Base-by-base conservation (phyloP, 2,888 invertebrate species). In the Villa cingulata region DNA sequence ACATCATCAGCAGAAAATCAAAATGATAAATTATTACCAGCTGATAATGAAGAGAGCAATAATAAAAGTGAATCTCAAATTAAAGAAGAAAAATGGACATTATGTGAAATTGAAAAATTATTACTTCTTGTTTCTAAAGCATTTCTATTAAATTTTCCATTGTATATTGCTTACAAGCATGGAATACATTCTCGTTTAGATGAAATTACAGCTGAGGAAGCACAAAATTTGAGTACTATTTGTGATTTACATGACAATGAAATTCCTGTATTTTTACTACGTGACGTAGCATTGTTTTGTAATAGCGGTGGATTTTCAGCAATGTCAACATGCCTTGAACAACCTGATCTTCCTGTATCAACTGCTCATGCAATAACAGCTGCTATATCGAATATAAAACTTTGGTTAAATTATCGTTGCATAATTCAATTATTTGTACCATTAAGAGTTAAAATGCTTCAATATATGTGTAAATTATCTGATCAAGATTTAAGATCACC, bases 181-280 rank as follows among this genome's bases (percentile, higher is more conserved):
- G 83, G 85, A 45, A 80, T 85, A 49, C 80, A 86, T 59, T 78
- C 83, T 43, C 81, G 86, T 54, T 70, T 86, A 51, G 88, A 88
- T 71, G 88, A 89, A 58, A 72, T 89, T 10, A 81, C 84, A 12
- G 81, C 86, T 57, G 86, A 87, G 62, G 92, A 92, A 71, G 84
- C 85, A 3, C 64, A 69, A 48, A 68, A 66, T 49, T 54, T 68
- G 52, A 62, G 65, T 47, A 59, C 66, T 46, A 67, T 81, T 80
- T 92, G 92, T 72, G 92, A 94, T 72, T 75, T 92, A 43, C 86
- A 92, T 71, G 94, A 95, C 69, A 86, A 89, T 47, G 94, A 94
- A 70, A 86, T 92, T 62, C 90, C 92, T 23, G 83, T 90, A 49
- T 88, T 87, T 66, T 74, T 94, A 54, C 74, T 94, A 51, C 78